Base-by-base conservation (phyloP, 2,888 invertebrate genomes). In the Monopis laevigella region DNA sequence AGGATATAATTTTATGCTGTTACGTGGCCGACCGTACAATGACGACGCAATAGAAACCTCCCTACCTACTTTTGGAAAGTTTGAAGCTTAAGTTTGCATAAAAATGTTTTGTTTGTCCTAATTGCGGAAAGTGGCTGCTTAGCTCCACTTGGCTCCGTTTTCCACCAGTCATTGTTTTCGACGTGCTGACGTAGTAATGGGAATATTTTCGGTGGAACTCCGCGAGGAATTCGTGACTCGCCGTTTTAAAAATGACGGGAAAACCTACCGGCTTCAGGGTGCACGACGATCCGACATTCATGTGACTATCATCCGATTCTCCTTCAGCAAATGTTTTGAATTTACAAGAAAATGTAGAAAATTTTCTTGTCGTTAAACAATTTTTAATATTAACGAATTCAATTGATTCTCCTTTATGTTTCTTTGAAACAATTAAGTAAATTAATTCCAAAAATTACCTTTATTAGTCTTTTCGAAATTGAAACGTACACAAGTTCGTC, bases 61-160 rank as follows among this genome's bases (percentile, higher is more conserved):
- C 3, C 13, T 7, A 21, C n/a, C 2, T 14, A 26, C 44, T 41
- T 45, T 43, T 42, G 44, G 43, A 44, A 46, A 46, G 43, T 46
- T 30, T 27, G 7, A 44, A 44, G 42, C 29, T 27, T 40, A 45
- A 41, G 42, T 44, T 44, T 55, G 63, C 63, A 66, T 72, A 74
- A 78, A 74, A 75, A 71, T 75, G 74, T 73, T 77, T 78, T 75
- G 78, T 78, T 78, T 74, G 62, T 68, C 63, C 67, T 77, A 77
- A 78, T 77, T 73, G 78, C 66, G 68, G 54, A 58, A 69, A 80
- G 77, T 78, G 73, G 72, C 71, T 75, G 73, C 65, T 75, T 71
- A 69, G 66, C 53, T 52, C 48, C 51, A 65, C 56, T 64, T n/a
- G n/a, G n/a, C n/a, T n/a, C n/a, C n/a, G n/a, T n/a, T 73, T 74